These are phyloP conservation scores for Scolopax rusticola DNA, from an alignment of 2,797 vertebrate species.

Conservation along the genomic window DNA sequence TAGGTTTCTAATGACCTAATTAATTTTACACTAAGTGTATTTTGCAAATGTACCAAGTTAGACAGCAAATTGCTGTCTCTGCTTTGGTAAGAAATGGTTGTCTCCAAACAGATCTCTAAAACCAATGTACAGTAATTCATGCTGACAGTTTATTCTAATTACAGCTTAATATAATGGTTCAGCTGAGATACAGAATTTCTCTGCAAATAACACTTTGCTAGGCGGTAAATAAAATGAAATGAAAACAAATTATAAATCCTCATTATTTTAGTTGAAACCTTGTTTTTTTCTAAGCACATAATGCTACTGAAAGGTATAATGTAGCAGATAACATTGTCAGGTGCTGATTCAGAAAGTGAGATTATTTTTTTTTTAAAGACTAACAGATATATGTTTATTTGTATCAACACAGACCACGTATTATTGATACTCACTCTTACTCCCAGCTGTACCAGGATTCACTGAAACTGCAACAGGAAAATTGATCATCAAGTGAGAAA, in stretches of 20 bases:
- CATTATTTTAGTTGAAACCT: neutral
- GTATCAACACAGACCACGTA: neutral
- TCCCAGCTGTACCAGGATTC: neutral
- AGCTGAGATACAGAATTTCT: slow-evolving; percentile 37
- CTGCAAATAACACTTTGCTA: slow-evolving; percentile 11
- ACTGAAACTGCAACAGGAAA: neutral
- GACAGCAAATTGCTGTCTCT: slow-evolving; percentile 48
- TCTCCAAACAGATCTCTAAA: slow-evolving; percentile 44
- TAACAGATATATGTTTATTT: neutral
- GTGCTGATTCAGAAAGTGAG: neutral
- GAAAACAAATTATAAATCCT: neutral
- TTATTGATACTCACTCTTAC: neutral
- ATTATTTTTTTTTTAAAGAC: neutral
- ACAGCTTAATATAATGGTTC: slow-evolving; percentile 40
- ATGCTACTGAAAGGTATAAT: neutral
- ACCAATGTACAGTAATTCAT: neutral
- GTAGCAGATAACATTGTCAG: neutral
- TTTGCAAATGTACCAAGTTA: slow-evolving; percentile 39
- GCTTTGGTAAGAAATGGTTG: slow-evolving; percentile 35
- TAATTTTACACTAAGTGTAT: slow-evolving; percentile 58
- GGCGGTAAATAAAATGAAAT: slow-evolving; percentile 21
- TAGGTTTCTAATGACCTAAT: slow-evolving; percentile 69
- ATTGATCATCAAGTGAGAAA: neutral
- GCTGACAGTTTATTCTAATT: slow-evolving; percentile 28
- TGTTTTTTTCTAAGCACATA: neutral